Base-by-base conservation (phyloP, 2,113 vertebrate genomes). In the Salvelinus namaycush region DNA sequence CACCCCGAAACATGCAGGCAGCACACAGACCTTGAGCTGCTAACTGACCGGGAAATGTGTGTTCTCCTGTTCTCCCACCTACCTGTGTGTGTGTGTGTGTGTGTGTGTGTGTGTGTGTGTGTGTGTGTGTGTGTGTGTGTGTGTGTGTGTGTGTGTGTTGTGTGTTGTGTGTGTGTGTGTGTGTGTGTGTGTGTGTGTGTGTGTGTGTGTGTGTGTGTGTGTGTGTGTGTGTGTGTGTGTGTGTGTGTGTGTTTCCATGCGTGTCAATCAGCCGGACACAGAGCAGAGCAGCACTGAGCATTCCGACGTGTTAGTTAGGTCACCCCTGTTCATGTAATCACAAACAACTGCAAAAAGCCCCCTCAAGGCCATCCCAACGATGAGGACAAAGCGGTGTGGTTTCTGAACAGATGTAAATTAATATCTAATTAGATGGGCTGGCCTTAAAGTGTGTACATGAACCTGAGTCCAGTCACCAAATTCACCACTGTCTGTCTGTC, bases 21-120 rank as follows among this genome's bases (percentile, higher is more conserved):
- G 92, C 82, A 89, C 79, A 92, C 92, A 54, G 92, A 93, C 96
- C 96, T 96, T 97, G 95, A 95, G 93, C 87, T 84, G 91, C 95
- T 95, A 94, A 94, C 95, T 95, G 95, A 93, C 93, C 93, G 89
- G 93, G 93, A 94, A 95, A 95, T 93, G 94, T 94, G 94, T 92
- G 94, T 93, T 95, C 87, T 88, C 82, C 95, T 90, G 67, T 89
- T 80, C 81, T n/a, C 74, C 74, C 77, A 44, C 14, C 48, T 89
- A 88, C 85, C 79, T 51, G 49, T 4, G 49, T 16, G 11, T 51
- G 49, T 51, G 49, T 51, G 11, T 51, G 49, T 51, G 49, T 13
- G 49, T 14, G 11, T 13, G 14, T 39, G 34, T 14, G 14, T 51
- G 95, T 95, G 34, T 51, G 49, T 51, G 49, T 51, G 9, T 51